phyloP scores from a whole-genome alignment of 2,797 vertebrate species.

The Tarsius wallacei region DNA sequence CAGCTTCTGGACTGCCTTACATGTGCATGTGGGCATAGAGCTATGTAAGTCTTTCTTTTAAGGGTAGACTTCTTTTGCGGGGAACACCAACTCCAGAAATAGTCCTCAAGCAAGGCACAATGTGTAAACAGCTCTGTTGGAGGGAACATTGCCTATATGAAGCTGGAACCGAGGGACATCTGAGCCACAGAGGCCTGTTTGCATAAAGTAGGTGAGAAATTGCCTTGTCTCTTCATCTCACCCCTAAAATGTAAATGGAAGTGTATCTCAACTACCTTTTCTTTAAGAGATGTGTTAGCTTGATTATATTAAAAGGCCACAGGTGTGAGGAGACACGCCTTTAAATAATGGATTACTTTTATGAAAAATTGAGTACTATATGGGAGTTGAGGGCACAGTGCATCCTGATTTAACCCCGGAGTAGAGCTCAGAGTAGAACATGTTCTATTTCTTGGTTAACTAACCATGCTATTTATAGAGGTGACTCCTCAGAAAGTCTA shows the following conservation, averaged over 20 bases:
- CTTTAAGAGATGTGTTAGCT: background rate
- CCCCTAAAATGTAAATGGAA: background rate
- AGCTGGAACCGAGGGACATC: background rate
- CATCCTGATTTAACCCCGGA: conserved; percentile 4
- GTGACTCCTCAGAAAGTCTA: conserved; percentile 72
- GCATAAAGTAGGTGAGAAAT: background rate
- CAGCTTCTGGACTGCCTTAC: background rate
- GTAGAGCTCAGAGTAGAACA: conserved; percentile 1
- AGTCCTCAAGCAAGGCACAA: background rate
- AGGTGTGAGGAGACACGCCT: conserved; percentile 1
- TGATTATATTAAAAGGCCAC: background rate
- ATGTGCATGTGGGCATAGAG: no score
- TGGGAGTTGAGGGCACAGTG: conserved; percentile 39
- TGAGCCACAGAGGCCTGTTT: background rate
- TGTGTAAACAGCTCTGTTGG: background rate
- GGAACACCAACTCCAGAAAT: conserved; percentile 6
- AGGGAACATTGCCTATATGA: background rate
- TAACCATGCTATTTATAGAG: conserved; percentile 63
- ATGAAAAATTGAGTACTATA: conserved; percentile 25
- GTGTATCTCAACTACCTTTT: background rate
- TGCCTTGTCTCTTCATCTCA: background rate
- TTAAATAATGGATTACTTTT: conserved; percentile 59
- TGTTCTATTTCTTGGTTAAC: conserved; percentile 68
- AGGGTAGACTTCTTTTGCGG: background rate
- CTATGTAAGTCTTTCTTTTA: background rate